Evolutionary conservation across 2,888 invertebrate species (phyloP), one percentile per base, ranked within the genome.

Genomic region (Drosophila paranaensis): DNA sequence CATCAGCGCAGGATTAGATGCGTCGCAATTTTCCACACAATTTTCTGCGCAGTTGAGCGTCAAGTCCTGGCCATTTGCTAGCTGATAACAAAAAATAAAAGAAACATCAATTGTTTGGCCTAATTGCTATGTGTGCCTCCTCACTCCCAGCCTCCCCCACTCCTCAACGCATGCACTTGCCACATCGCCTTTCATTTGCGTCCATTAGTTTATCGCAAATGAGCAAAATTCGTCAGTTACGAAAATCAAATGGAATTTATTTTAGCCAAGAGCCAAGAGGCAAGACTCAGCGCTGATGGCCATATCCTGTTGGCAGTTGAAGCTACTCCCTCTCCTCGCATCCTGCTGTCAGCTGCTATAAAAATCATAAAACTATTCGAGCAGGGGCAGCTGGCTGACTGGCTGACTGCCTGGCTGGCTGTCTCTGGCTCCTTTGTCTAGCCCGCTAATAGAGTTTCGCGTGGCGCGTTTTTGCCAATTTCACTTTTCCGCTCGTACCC

Each of bases 281-380:
- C n/a, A n/a, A n/a, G n/a, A n/a, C n/a, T n/a, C n/a, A 64, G 35
- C 13, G 51, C 65, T 72, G 80, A 69, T 71, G 71, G 74, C 61
- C 74, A 64, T 57, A 68, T 75, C 73, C 73, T 81, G 77, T 27
- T 53, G 51, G 25, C 16, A 51, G 16, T 16, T 33, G 27, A 35
- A 14, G 11, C 55, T n/a, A 6, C 33, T 20, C 16, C n/a, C 50
- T 9, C 25, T 37, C 37, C 20, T 3, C 16, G 60, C 67, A 72
- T 77, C 77, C 79, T 74, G 79, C 76, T 83, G 86, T 87, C 86
- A 87, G 71, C 78, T 73, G 83, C 86, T 72, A 88, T 87, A 66
- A 85, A 82, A 82, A 83, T 88, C 89, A 88, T 90, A 90, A 87
- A 89, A 88, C 83, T 82, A 87, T 87, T 82, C 89, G 33, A 35